Base-by-base conservation (phyloP, 1,140 invertebrate species). In the Papilio helenus region DNA sequence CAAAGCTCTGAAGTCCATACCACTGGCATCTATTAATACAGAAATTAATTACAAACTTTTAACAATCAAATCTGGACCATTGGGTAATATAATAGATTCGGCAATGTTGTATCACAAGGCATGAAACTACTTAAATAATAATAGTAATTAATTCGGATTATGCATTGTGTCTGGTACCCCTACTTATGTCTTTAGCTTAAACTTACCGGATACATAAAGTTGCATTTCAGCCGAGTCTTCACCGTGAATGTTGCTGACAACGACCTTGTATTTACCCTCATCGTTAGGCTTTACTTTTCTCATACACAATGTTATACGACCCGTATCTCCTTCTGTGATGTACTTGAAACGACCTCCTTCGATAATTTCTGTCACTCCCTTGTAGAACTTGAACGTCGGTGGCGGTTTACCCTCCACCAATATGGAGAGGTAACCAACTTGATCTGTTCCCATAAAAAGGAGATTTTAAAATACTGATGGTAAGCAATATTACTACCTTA, bases 1-100 rank as follows among this genome's bases (percentile, higher is more conserved):
- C 97, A 99, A 98, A 81, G 98, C 96, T 95, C 99, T 97, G 97
- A 99, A 99, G 95, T 99, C 99, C 97, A 99, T 98, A 87, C 98
- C 98, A 95, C 98, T 98, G 81, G 98, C 97, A 96, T 98, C 98
- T 98, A 84, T 76, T 91, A 83, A 87, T 86, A 78, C 85, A 20
- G 72, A 7, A 51, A 72, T 23, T n/a, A 2, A 9, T 42, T 39
- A 42, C 18, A 34, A 18, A 26, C n/a, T 72, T 18, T 42, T n/a
- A 39, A 39, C 18, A 51, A 51, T 18, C 51, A 55, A 20, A 9
- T 20, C 0, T 51, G 49, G 10, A 14, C 1, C n/a, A n/a, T n/a
- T 55, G 2, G 20, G 8, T 55, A 7, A 9, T n/a, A 44, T 12
- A 44, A 44, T 5, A 29, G 29, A 44, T 44, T 44, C 10, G 42